Percentiles rank a stretch among this genome's conserved stretches.
Evolutionary conservation across 2,113 vertebrate genomes (phyloP).

Genomic region (Smithornis capensis): DNA sequence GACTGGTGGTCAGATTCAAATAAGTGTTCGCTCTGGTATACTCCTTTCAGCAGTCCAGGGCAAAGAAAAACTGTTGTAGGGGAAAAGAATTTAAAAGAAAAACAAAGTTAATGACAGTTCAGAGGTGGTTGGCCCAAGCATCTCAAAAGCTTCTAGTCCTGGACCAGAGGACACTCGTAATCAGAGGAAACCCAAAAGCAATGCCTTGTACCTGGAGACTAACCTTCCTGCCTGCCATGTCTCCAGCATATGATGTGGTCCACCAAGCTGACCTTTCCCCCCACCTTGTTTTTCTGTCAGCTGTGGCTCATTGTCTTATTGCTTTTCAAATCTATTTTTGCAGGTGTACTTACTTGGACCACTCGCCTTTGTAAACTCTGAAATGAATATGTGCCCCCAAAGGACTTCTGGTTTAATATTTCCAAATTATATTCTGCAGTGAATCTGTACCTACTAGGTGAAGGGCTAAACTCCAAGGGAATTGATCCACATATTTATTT

Average conservation of each 20-base stretch:
- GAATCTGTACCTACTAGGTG: slow-evolving; percentile 36
- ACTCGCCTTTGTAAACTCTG: slow-evolving; percentile 40
- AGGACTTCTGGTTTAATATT: slow-evolving; percentile 33
- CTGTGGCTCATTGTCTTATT: background rate
- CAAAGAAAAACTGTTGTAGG: slow-evolving; percentile 94
- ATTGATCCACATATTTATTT: slow-evolving; percentile 47
- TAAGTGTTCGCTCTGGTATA: slow-evolving; percentile 97
- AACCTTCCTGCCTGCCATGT: background rate
- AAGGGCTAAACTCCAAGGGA: slow-evolving; percentile 24
- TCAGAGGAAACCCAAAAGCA: slow-evolving; percentile 25
- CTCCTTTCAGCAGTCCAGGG: slow-evolving; percentile 93
- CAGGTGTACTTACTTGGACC: slow-evolving; percentile 46
- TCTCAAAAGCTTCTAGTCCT: slow-evolving; percentile 7
- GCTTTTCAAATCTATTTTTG: slow-evolving; percentile 22
- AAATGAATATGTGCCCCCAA: slow-evolving; percentile 10
- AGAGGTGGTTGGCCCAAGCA: background rate
- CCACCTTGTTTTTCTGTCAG: background rate
- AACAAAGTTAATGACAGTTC: background rate
- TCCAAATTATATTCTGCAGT: slow-evolving; percentile 34
- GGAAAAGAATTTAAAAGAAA: slow-evolving; percentile 76
- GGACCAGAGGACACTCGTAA: background rate
- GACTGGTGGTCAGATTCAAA: slow-evolving; percentile 99
- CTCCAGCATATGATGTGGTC: slow-evolving; percentile 25
- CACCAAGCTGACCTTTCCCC: background rate
- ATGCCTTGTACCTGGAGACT: background rate